phyloP scores from a whole-genome alignment of 2,797 vertebrate genomes.

The Bovichtus diacanthus region DNA sequence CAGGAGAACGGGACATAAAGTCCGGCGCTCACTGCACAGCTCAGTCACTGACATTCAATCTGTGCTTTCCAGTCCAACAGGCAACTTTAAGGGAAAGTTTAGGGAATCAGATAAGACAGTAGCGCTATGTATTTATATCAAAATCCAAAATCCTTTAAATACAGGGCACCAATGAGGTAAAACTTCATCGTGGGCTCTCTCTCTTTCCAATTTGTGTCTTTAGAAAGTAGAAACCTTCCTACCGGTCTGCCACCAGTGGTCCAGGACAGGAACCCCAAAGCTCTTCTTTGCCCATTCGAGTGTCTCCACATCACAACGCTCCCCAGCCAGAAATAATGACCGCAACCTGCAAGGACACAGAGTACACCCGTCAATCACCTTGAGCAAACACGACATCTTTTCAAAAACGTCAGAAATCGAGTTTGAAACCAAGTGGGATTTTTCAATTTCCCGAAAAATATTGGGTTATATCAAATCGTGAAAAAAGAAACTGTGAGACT shows the following conservation, averaged over 20 bases:
- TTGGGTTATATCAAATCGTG: background rate
- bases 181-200: background rate
- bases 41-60: background rate
- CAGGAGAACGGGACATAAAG: background rate
- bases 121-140: background rate
- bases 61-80: background rate
- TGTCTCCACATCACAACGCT: constrained; percentile 94
- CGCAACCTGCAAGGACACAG: constrained; percentile 84
- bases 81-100: background rate
- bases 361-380: constrained; percentile 20
- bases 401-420: no score
- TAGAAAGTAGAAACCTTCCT: constrained; percentile 51
- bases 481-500: background rate
- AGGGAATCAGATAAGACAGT: background rate
- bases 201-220: background rate
- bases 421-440: background rate
- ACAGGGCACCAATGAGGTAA: background rate
- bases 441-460: no score
- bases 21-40: background rate
- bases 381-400: background rate
- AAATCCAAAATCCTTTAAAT: constrained; percentile 17
- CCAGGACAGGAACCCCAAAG: constrained; percentile 94
- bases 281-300: constrained; percentile 93
- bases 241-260: constrained; percentile 99
- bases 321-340: constrained; percentile 93